A percentile compares a stretch with the other conserved stretches of the same genome.
Conservation (phyloP, 2,888 invertebrate species). For the Drosophila ochracea region DNA sequence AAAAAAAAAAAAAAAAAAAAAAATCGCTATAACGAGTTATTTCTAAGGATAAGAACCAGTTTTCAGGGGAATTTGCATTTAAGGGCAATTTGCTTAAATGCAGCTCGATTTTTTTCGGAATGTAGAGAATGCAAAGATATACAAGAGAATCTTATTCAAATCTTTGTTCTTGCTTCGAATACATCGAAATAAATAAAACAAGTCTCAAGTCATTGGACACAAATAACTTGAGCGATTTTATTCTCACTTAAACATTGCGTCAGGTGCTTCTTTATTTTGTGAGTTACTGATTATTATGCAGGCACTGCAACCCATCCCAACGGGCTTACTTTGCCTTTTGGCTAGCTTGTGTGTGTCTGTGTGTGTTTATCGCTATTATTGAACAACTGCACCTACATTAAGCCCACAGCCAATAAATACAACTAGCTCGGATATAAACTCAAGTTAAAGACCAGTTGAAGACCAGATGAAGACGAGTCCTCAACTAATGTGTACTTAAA, state of each 20-base stretch:
- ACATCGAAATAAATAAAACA: constrained; percentile 26
- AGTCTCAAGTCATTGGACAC: constrained; percentile 35
- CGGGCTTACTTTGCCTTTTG: constrained; percentile 17
- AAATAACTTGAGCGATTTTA: constrained; percentile 2
- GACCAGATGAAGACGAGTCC: neutral
- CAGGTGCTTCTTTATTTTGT: constrained; percentile 31
- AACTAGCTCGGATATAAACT: neutral
- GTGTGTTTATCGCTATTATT: constrained; percentile 21
- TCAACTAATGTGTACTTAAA: neutral
- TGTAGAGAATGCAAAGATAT: neutral
- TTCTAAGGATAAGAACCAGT: no score
- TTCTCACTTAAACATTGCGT: constrained; percentile 15
- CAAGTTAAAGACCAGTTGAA: constrained; percentile 26
- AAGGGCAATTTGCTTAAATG: neutral
- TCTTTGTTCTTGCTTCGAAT: neutral
- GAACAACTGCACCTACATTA: constrained; percentile 64
- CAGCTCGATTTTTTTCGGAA: neutral
- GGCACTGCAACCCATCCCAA: neutral
- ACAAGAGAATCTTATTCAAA: neutral
- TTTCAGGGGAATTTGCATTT: neutral
- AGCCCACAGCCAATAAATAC: constrained; percentile 18
- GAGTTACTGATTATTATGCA: constrained; percentile 27
- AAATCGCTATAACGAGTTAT: no score
- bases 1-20: no score
- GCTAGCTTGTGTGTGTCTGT: constrained; percentile 1